Percentiles rank a stretch among this genome's conserved stretches.
Evolutionary conservation across 2,888 invertebrate genomes (phyloP).

Genomic region (Shargacucullia verbasci): DNA sequence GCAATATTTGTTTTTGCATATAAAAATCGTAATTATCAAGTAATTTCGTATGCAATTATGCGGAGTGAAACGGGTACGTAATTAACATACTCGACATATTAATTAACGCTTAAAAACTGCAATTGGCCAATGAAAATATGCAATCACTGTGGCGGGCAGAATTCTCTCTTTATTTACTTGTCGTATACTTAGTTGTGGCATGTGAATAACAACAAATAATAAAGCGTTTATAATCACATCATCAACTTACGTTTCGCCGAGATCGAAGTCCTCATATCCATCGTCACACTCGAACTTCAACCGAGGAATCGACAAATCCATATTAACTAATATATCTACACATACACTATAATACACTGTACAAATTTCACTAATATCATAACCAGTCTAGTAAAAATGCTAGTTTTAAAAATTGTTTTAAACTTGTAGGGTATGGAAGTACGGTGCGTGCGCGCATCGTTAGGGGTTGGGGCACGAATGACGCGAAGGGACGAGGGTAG

Average conservation of each 20-base stretch:
- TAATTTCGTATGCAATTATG: constrained; percentile 28
- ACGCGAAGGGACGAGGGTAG: constrained; percentile 57
- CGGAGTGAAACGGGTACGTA: constrained; percentile 30
- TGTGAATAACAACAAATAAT: not conserved
- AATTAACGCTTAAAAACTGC: constrained; percentile 21
- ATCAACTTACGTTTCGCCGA: constrained; percentile 62
- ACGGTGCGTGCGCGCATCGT: constrained; percentile 77
- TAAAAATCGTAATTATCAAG: constrained; percentile 28
- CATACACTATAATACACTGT: constrained; percentile 62
- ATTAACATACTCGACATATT: constrained; percentile 29
- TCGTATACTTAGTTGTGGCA: not conserved
- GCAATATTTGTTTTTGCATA: constrained; percentile 18
- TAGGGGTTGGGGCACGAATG: constrained; percentile 74
- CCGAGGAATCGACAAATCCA: constrained; percentile 82
- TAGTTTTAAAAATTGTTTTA: constrained; percentile 41
- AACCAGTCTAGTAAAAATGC: constrained; percentile 59
- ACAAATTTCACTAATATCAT: constrained; percentile 63
- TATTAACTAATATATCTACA: constrained; percentile 62
- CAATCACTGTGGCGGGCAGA: not conserved
- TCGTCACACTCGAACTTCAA: constrained; percentile 76
- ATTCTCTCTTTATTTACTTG: not conserved
- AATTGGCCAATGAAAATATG: constrained; percentile 11
- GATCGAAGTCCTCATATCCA: constrained; percentile 69
- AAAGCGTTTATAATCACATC: constrained; percentile 9
- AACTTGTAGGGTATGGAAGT: constrained; percentile 40